Percentiles rank a stretch among this genome's conserved stretches.
Conservation (phyloP, 2,888 invertebrate genomes). For the Imbricaverruca yamaguchii region DNA sequence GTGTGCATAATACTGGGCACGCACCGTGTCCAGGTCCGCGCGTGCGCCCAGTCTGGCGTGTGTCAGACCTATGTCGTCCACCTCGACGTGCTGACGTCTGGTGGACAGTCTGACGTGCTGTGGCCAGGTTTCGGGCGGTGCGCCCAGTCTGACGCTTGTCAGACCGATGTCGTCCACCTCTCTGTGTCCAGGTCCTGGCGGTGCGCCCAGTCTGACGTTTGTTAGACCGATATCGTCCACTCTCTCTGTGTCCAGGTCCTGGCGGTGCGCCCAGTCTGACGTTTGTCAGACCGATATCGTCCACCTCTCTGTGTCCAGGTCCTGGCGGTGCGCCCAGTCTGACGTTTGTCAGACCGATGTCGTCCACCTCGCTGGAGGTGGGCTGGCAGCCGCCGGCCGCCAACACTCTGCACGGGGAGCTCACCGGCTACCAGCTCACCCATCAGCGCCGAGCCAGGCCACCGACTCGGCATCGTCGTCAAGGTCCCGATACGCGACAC, state of each 20-base stretch:
- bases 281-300: too few species aligned
- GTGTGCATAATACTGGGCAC: not conserved
- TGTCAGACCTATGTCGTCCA: too few species aligned
- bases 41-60: conserved; percentile 35
- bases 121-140: too few species aligned
- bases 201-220: too few species aligned
- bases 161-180: too few species aligned
- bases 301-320: not conserved
- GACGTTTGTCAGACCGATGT: conserved; percentile 37
- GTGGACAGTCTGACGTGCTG: too few species aligned
- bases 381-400: conserved; percentile 40
- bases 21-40: not conserved
- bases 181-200: too few species aligned
- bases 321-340: conserved; percentile 34
- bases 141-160: too few species aligned
- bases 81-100: too few species aligned
- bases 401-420: conserved; percentile 49
- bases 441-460: conserved; percentile 29
- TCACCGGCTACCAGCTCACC: conserved; percentile 39
- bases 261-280: too few species aligned
- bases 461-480: not conserved
- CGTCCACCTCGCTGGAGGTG: conserved; percentile 39
- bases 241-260: too few species aligned
- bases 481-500: not conserved
- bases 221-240: too few species aligned